Conservation (phyloP, 2,113 vertebrate genomes). For the Alexandromys fortis region DNA sequence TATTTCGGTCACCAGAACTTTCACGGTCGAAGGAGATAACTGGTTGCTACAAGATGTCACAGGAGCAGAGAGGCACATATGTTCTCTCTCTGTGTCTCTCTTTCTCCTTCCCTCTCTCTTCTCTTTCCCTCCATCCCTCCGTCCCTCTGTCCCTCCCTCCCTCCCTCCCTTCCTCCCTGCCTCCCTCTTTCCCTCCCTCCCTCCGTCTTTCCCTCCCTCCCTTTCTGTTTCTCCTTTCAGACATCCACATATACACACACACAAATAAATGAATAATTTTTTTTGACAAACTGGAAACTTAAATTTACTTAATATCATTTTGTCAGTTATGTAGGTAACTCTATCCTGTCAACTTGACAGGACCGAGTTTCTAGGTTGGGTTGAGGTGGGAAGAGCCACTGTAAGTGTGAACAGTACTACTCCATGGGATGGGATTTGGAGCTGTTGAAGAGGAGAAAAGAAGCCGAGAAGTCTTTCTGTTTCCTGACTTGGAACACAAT, state of each 20-base stretch:
- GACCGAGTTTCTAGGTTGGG: background rate
- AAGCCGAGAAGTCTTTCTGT: background rate
- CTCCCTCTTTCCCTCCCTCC: too few species aligned
- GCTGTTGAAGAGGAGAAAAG: background rate
- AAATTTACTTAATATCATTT: background rate
- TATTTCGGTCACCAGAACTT: background rate
- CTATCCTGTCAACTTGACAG: background rate
- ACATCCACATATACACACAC: background rate
- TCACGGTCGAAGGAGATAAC: background rate
- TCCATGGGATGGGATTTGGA: too few species aligned
- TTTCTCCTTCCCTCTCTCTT: background rate
- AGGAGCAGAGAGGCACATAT: background rate
- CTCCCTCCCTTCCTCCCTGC: background rate
- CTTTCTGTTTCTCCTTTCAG: background rate
- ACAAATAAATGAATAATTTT: background rate
- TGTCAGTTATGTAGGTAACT: background rate
- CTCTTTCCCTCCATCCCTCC: background rate
- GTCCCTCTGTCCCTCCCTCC: too few species aligned
- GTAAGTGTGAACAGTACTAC: background rate
- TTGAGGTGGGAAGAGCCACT: background rate
- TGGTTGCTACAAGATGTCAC: background rate
- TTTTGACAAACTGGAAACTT: background rate
- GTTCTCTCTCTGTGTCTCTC: background rate
- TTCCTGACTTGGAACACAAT: background rate
- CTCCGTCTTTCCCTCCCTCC: background rate